Percentiles rank a stretch among this genome's conserved stretches.
Conservation (phyloP, 2,797 vertebrate genomes). For the Mormyrus proboscirostris region DNA sequence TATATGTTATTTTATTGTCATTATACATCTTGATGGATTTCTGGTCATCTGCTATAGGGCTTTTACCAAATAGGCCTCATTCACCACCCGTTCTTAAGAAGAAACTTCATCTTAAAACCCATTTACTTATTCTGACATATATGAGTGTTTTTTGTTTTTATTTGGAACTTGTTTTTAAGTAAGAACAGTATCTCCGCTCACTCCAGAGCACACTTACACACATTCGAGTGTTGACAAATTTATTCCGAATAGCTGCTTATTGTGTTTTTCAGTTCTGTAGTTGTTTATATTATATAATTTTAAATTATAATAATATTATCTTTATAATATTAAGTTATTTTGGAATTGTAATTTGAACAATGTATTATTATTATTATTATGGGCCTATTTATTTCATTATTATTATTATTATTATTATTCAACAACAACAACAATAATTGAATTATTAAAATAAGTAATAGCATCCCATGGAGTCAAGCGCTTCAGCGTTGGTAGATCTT, state of each 20-base stretch:
- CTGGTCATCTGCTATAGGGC: not conserved
- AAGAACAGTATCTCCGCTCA: not conserved
- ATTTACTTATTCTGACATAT: not conserved
- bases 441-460: not conserved
- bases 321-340: not conserved
- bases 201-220: not conserved
- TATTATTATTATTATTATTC: too few species aligned
- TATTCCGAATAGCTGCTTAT: not conserved
- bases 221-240: not conserved
- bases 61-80: not conserved
- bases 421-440: not conserved
- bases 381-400: too few species aligned
- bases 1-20: not conserved
- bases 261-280: not conserved
- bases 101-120: not conserved
- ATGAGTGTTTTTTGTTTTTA: not conserved
- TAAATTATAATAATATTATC: not conserved
- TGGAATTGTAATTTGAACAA: not conserved
- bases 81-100: not conserved
- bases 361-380: not conserved
- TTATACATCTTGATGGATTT: not conserved
- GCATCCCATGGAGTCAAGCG: not conserved
- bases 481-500: not conserved
- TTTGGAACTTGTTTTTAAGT: not conserved
- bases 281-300: not conserved